A percentile compares a stretch with the other conserved stretches of the same genome.
phyloP scores from a whole-genome alignment of 2,113 vertebrate species.

The Dryoscopus gambensis region DNA sequence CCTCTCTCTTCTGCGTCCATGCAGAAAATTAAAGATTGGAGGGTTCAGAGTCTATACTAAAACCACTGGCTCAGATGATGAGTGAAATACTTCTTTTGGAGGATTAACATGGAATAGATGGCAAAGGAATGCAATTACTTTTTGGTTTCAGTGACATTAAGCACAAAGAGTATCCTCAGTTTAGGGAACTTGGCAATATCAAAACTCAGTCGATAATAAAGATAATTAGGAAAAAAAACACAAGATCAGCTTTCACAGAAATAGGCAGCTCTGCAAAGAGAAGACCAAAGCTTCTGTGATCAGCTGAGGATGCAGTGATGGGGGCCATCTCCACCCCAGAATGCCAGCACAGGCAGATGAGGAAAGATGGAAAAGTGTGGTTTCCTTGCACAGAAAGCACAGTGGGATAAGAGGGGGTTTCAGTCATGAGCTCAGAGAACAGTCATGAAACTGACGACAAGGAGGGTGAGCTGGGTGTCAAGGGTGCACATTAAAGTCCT shows the following conservation, averaged over 20 bases:
- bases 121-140: slow-evolving; percentile 25
- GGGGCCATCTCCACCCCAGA: neutral
- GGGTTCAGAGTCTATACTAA: neutral
- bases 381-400: neutral
- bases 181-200: neutral
- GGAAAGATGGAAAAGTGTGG: too few relatives aligned
- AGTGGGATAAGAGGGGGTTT: neutral
- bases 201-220: neutral
- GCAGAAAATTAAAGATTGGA: slow-evolving; percentile 54
- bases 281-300: neutral
- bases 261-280: neutral
- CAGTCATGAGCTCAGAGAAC: neutral
- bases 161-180: neutral
- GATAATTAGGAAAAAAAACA: neutral
- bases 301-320: neutral
- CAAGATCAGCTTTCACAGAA: neutral
- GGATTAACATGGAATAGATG: slow-evolving; percentile 12
- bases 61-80: slow-evolving; percentile 38
- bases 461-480: neutral
- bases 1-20: slow-evolving; percentile 38
- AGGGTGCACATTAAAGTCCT: neutral
- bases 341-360: neutral
- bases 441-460: neutral
- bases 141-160: neutral
- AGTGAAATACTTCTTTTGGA: slow-evolving; percentile 14